Evolutionary conservation across 1,140 invertebrate genomes (phyloP).

Genomic region (Lutraria rhynchaena): DNA sequence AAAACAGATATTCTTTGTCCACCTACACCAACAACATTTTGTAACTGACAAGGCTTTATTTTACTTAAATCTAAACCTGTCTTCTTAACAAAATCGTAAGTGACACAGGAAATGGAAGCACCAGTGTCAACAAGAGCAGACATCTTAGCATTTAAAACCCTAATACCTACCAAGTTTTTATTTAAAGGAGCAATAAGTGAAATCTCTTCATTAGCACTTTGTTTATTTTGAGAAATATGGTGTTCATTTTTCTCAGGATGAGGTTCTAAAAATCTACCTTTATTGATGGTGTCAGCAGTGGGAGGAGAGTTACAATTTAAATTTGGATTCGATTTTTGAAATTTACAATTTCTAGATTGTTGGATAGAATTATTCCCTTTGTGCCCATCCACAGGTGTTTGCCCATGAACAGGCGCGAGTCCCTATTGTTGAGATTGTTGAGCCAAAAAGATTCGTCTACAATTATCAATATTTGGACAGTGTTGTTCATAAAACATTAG

Average conservation of each 20-base stretch:
- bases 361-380: constrained; percentile 3
- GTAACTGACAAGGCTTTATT: neutral
- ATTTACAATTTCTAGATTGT: no score
- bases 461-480: neutral
- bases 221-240: neutral
- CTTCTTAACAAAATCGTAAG: constrained; percentile 36
- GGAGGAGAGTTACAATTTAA: no score
- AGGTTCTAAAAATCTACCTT: neutral
- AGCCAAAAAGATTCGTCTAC: neutral
- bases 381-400: constrained; percentile 39
- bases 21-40: no score
- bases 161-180: constrained; percentile 46
- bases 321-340: neutral
- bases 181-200: constrained; percentile 1
- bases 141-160: neutral
- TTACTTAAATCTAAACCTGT: neutral
- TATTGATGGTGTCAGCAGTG: neutral
- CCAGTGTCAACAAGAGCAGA: no score
- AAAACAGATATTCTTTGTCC: no score
- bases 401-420: constrained; percentile 52
- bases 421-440: constrained; percentile 38
- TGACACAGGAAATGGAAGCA: constrained; percentile 29
- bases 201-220: neutral
- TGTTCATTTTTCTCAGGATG: neutral
- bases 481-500: constrained; percentile 10